Evolutionary conservation across 1,140 invertebrate species (phyloP), one percentile per base, ranked within the genome.

Genomic region (Choristoneura fumiferana): DNA sequence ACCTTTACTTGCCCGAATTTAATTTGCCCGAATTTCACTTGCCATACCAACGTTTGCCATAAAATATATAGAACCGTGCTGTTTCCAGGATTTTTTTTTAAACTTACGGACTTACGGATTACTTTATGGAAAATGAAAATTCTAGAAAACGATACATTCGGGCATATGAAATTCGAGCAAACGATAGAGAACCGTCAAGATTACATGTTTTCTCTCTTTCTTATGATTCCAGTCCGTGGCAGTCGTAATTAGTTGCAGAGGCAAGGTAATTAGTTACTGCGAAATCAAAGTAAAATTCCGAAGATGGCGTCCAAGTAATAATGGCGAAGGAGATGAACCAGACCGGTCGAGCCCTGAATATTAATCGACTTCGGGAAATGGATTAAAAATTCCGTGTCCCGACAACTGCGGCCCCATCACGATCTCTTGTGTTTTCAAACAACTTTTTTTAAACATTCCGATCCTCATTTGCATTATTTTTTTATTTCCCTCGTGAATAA

Each of bases 301-400:
- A 71, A 67, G 72, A 69, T 63, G 74, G 61, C 73, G 83, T 82
- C 84, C 81, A 72, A 76, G 77, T 76, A 81, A 89, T 89, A 86
- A 84, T 76, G 76, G 70, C 53, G 57, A 57, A 87, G 85, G 85
- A 88, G 85, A 88, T 88, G 85, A 88, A 87, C 82, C 85, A 88
- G 85, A 88, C 85, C 79, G 74, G 70, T 60, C 79, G 67, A 71
- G 81, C 61, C 73, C 65, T 88, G 85, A 87, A 88, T 88, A 88
- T 88, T 88, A 88, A 88, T 88, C 78, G 80, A 74, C 78, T 76
- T 65, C 65, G 75, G 82, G 84, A 87, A 87, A 88, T 85, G 79
- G 85, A 87, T 89, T 89, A 89, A 87, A 89, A 89, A 89, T 84
- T 83, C 85, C 78, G 64, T 86, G 85, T 89, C 73, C 71, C 76